Evolutionary conservation across 2,113 vertebrate genomes (phyloP), one percentile per base, ranked within the genome.

Genomic region (Catagonus wagneri): DNA sequence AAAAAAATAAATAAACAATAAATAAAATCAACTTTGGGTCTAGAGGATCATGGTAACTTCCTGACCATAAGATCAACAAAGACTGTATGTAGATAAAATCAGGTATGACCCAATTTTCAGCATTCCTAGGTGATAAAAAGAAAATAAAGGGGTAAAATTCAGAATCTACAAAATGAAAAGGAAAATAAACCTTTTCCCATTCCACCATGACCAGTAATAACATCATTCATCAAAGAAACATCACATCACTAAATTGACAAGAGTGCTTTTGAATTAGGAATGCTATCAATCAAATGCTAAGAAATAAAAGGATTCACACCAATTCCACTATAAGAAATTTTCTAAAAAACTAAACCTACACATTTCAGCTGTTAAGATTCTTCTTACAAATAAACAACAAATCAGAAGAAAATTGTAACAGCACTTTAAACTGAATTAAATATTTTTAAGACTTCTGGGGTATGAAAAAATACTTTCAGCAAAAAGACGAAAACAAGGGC

Each of bases 251-350:
- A 58, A 71, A 89, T 0, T 52, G 50, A 92, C 32, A 96, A 89
- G 14, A 75, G 22, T 80, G 25, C 36, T 80, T 94, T 14, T 86
- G 12, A 81, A 58, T 90, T 56, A 75, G 60, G 60, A 81, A 80
- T 14, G 10, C 23, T 2, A 12, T 84, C 54, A 68, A 71, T 23
- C 32, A 89, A 71, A n/a, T 54, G 27, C 25, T 36, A 94, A 54
- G 54, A 93, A 96, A 74, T 80, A 86, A 84, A 85, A 84, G 69
- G 25, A 90, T 65, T 83, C 54, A 66, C 87, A 72, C 16, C 56
- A 87, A 91, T 13, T 72, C 50, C n/a, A 86, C 50, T 54, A 22
- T 34, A 90, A 86, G 36, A 79, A 85, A 66, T 36, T 39, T 66
- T 66, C 39, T 1, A 78, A 66, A 66, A 74, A 96, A 25, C 16